Base-by-base conservation (phyloP, 1,140 invertebrate species). In the Drosophila malerkotliana region DNA sequence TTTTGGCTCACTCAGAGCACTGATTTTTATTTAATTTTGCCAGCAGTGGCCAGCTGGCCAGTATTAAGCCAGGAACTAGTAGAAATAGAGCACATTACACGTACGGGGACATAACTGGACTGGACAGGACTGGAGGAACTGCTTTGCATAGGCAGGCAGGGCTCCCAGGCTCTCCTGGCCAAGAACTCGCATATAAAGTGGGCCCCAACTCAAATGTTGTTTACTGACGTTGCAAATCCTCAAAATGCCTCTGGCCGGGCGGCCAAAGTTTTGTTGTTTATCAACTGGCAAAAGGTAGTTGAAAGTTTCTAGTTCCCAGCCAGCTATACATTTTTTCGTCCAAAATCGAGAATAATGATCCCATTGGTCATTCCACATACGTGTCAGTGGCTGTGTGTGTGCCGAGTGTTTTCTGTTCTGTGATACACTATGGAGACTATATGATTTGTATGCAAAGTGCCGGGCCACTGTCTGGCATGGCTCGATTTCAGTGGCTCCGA, bases 361-460 rank as follows among this genome's bases (percentile, higher is more conserved):
- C 82, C 81, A 77, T 66, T 62, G 82, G 78, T 79, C 73, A 77
- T 79, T 73, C 58, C 39, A 69, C 64, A 58, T 77, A 81, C 75
- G 76, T 73, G 47, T 75, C 55, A 54, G 49, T 45, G 64, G 45
- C 45, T 55, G 59, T 60, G 34, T 47, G 41, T 37, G 10, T 4
- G 1, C 12, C 53, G 45, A 75, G 63, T 66, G 60, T 37, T 37
- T 37, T 37, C 34, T 69, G 49, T 52, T 39, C 54, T 30, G 61
- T 41, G 37, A 76, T 58, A 60, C 34, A 39, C 47, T 39, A 44
- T 60, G 48, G 47, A 72, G 57, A 77, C 72, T 67, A 66, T 77
- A 74, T 87, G 82, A 87, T 87, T 87, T 87, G 82, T 87, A 87
- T 87, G 83, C 82, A 87, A 88, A 87, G 82, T 87, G 83, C 77